Evolutionary conservation across 1,140 invertebrate genomes (phyloP), one percentile per base, ranked within the genome.

Genomic region (Drosophila persimilis): DNA sequence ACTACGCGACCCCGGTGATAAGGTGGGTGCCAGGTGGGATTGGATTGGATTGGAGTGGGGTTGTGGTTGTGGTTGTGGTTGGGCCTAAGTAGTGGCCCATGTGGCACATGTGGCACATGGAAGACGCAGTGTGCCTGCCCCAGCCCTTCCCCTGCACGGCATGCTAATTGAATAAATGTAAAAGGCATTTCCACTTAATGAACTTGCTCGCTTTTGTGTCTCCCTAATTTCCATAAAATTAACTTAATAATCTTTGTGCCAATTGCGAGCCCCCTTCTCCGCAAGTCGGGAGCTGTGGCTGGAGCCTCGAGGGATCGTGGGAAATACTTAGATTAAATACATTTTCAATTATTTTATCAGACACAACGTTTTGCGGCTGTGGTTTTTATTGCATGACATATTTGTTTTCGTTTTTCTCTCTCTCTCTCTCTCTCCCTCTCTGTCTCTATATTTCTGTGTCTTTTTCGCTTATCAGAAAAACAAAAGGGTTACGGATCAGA

Each of bases 301-400:
- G 50, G n/a, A 51, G 26, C 24, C 15, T 29, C 6, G 24, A 50
- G 47, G 52, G 73, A 88, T 71, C 81, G 81, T 86, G 81, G 81
- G 81, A 86, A 86, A 64, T 75, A 56, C 15, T 31, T 67, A 88
- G 81, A 86, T 86, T 88, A 86, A 35, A 78, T 78, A 88, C 71
- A 75, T 75, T 86, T 86, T 86, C 77, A 88, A 88, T 86, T 86
- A 88, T 88, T 86, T 86, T 86, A 86, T 86, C 81, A 85, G 85
- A 58, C 11, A 55, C 50, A 74, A 76, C 80, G 80, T 64, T 86
- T 85, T 73, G 76, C 63, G 76, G 73, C 76, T 80, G 65, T 29
- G 79, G 65, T 86, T 85, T 39, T 86, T 85, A 85, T 85, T 86
- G 86, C 81, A 86, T 78, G 81, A 78, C 77, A 81, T 86, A 86